Conservation (phyloP, 2,797 vertebrate species). For the Coilia nasus region DNA sequence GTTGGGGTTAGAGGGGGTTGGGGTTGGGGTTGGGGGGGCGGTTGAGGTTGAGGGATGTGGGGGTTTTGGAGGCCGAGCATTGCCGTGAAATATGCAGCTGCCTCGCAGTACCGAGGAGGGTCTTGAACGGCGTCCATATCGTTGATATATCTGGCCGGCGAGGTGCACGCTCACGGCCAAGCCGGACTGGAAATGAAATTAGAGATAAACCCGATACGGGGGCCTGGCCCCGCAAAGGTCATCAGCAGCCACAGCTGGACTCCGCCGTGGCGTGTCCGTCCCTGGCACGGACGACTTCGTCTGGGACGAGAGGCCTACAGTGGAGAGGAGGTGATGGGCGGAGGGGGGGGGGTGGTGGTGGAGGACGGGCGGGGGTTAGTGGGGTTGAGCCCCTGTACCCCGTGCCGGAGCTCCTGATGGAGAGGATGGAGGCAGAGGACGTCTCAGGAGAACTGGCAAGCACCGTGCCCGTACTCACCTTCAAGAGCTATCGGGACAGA, state of each 20-base stretch:
- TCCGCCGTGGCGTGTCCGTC: slow-evolving; percentile 33
- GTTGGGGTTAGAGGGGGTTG: no score
- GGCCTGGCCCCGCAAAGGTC: slow-evolving; percentile 51
- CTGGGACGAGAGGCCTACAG: not conserved
- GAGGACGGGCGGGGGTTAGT: not conserved
- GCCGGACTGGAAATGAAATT: slow-evolving; percentile 66
- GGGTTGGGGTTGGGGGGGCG: no score
- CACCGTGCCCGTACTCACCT: slow-evolving; percentile 46
- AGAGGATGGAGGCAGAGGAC: slow-evolving; percentile 50
- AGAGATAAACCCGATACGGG: slow-evolving; percentile 59
- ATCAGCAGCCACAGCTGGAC: slow-evolving; percentile 55
- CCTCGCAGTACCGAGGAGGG: slow-evolving; percentile 26
- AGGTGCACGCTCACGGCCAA: slow-evolving; percentile 52
- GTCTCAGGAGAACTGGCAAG: slow-evolving; percentile 66
- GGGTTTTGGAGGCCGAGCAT: not conserved
- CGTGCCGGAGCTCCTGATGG: not conserved
- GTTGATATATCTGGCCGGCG: slow-evolving; percentile 42
- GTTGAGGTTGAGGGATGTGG: no score
- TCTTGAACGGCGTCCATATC: slow-evolving; percentile 44
- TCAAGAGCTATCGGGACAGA: not conserved
- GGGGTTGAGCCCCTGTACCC: no score
- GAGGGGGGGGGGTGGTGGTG: not conserved
- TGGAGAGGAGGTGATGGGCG: not conserved
- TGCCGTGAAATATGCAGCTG: slow-evolving; percentile 30
- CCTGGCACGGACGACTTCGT: not conserved